Base-by-base conservation (phyloP, 2,113 vertebrate genomes). In the Chamaetylas fuelleborni region DNA sequence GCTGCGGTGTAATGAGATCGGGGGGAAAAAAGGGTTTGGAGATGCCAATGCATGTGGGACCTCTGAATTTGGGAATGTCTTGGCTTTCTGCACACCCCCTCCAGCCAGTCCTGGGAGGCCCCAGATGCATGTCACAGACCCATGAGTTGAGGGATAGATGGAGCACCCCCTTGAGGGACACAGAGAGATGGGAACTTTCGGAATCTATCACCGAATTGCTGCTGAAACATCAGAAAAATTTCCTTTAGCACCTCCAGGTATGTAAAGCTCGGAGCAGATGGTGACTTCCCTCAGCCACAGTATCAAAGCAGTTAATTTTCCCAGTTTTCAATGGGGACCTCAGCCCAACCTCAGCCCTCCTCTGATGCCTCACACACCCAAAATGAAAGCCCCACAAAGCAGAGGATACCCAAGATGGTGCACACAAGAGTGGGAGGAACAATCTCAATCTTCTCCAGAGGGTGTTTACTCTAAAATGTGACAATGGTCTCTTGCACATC, bases 21-120 rank as follows among this genome's bases (percentile, higher is more conserved):
- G 66, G 66, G 58, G 73, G 81, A 23, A 34, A 61, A 11, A 8
- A 5, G 48, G 31, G 25, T 10, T 40, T 64, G 71, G 61, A 81
- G 23, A 29, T 36, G 22, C 34, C 0, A 0, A 18, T 31, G 66
- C 28, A 67, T 0, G 0, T 7, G 25, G 8, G 12, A 29, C 13
- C 9, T 69, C 36, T 28, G n/a, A 8, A 42, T 91, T 9, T 81
- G 33, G 47, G 36, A 42, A n/a, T 42, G n/a, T 42, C 50, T 51
- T 56, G n/a, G 76, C 25, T 65, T 74, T 87, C 70, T 64, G 47
- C 40, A 50, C 22, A 5, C 6, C 40, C 24, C 24, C 38, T 62
- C 51, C 77, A 60, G 64, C n/a, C 40, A 20, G 11, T 14, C 19
- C 70, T 36, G 56, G 26, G 53, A 57, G 48, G 36, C 12, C 18